Conservation (phyloP, 2,113 vertebrate genomes). For the Gracilinanus agilis region DNA sequence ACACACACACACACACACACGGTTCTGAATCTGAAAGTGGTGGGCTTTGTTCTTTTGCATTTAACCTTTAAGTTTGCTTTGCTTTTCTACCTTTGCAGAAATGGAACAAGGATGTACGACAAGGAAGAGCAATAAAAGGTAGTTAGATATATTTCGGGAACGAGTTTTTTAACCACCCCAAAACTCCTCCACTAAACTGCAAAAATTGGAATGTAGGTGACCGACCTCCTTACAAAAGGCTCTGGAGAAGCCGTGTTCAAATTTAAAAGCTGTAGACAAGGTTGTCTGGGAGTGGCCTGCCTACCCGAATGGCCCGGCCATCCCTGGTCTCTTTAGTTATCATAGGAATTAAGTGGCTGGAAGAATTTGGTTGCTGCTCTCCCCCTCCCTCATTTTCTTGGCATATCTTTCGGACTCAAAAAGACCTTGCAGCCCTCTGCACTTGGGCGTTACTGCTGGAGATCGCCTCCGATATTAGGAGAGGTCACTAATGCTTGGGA, state of each 20-base stretch:
- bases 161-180: constrained; percentile 52
- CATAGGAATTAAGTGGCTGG: constrained; percentile 19
- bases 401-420: constrained; percentile 70
- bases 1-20: neutral
- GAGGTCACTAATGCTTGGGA: constrained; percentile 71
- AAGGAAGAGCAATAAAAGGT: constrained; percentile 37
- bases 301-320: constrained; percentile 12
- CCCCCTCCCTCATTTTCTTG: neutral
- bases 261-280: constrained; percentile 79
- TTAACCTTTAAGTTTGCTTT: constrained; percentile 27
- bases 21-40: constrained; percentile 11
- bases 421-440: constrained; percentile 63
- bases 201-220: constrained; percentile 78
- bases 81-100: neutral
- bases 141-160: constrained; percentile 39
- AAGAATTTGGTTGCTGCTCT: constrained; percentile 47
- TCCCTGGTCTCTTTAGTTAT: neutral
- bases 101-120: constrained; percentile 28
- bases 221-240: constrained; percentile 66
- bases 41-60: constrained; percentile 42
- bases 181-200: constrained; percentile 40
- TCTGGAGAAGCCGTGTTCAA: constrained; percentile 79
- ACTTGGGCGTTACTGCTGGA: neutral
- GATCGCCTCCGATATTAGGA: constrained; percentile 20
- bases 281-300: constrained; percentile 64